Conservation (phyloP, 2,888 invertebrate genomes). For the Xanthia icteritia region DNA sequence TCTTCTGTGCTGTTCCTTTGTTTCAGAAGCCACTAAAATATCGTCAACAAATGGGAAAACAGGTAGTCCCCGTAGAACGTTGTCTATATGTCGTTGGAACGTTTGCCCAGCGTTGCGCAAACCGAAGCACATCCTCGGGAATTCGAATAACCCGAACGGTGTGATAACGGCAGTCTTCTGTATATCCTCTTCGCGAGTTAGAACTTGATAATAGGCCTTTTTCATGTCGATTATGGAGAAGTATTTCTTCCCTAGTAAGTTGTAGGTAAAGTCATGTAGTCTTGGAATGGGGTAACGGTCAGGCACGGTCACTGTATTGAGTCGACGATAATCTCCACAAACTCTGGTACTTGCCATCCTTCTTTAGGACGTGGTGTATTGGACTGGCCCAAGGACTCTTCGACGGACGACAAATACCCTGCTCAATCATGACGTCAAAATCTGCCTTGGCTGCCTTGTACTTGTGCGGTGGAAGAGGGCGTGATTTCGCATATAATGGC, state of each 20-base stretch:
- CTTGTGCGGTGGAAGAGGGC: neutral
- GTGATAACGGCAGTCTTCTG: no score
- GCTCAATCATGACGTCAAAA: neutral
- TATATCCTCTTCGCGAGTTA: no score
- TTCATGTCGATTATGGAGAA: no score
- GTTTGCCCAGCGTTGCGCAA: neutral
- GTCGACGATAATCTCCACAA: neutral
- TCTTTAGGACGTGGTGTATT: neutral
- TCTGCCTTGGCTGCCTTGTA: conserved; percentile 9
- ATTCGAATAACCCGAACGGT: no score
- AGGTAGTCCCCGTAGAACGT: neutral
- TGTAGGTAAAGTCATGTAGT: no score
- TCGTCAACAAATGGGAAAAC: neutral
- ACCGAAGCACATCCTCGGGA: neutral
- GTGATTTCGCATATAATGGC: neutral
- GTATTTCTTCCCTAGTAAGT: no score
- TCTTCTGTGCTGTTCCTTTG: neutral
- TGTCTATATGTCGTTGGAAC: neutral
- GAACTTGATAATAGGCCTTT: no score
- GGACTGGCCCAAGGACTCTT: conserved; percentile 12
- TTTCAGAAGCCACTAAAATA: neutral
- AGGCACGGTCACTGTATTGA: no score
- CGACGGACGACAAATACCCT: conserved; percentile 1
- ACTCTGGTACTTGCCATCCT: neutral
- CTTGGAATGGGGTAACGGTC: no score